phyloP scores from a whole-genome alignment of 2,888 invertebrate genomes.

The Polydesmus complanatus region DNA sequence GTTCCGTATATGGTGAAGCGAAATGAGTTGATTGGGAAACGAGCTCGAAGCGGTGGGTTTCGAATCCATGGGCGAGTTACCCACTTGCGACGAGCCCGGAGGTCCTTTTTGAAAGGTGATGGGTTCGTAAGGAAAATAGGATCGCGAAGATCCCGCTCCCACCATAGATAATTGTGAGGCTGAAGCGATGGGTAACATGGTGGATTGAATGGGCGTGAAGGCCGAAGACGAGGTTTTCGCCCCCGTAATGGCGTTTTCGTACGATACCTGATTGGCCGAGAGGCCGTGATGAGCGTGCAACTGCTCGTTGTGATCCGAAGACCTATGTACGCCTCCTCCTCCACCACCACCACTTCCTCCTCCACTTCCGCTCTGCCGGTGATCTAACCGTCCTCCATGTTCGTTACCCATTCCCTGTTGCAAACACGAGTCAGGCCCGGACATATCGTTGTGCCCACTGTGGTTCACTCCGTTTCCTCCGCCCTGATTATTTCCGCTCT shows the following conservation, averaged over 20 bases:
- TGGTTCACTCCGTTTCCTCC: constrained; percentile 5
- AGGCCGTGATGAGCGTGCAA: constrained; percentile 20
- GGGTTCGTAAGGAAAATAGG: constrained; percentile 68
- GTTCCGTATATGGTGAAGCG: constrained; percentile 89
- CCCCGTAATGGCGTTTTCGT: constrained; percentile 19
- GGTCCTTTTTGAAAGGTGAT: constrained; percentile 62
- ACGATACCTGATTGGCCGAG: constrained; percentile 15
- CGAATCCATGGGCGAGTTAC: constrained; percentile 27
- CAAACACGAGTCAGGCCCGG: constrained; percentile 16
- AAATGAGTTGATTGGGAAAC: constrained; percentile 86
- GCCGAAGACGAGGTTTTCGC: constrained; percentile 40
- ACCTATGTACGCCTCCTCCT: constrained; percentile 21
- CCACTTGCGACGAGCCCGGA: constrained; percentile 24
- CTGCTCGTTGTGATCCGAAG: constrained; percentile 21
- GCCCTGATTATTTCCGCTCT: constrained; percentile 9
- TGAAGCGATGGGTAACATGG: constrained; percentile 24
- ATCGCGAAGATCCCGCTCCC: constrained; percentile 28
- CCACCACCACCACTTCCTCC: constrained; percentile 21
- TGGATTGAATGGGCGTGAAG: constrained; percentile 71
- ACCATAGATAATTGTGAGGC: constrained; percentile 23
- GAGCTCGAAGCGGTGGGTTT: constrained; percentile 37
- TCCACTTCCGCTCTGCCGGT: constrained; percentile 27
- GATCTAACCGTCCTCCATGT: constrained; percentile 21
- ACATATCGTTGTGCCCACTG: constrained; percentile 2
- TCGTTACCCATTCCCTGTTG: constrained; percentile 10